Percentiles rank a stretch among this genome's conserved stretches.
Evolutionary conservation across 2,797 vertebrate genomes (phyloP).

Genomic region (Apogon talboti): DNA sequence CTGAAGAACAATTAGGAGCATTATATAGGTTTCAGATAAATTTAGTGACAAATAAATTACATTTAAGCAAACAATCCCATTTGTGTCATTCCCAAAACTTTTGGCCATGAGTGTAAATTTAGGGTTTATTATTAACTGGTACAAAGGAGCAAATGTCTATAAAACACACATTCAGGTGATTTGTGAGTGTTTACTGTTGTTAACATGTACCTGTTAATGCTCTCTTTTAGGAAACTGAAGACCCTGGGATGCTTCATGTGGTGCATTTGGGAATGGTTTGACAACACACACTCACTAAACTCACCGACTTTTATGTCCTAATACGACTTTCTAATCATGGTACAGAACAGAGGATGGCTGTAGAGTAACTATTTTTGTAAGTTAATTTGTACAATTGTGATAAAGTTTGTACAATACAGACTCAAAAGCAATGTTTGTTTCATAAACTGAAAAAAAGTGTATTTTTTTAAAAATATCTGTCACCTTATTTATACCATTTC

Average conservation of each 20-base stretch:
- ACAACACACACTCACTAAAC: conserved; percentile 38
- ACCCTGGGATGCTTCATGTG: conserved; percentile 80
- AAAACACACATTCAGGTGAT: no score
- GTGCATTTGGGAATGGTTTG: conserved; percentile 91
- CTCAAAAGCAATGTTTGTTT: not conserved
- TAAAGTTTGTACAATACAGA: no score
- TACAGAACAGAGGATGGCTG: not conserved
- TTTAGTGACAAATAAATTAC: no score
- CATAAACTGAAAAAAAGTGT: not conserved
- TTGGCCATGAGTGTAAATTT: no score
- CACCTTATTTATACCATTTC: not conserved
- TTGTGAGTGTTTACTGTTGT: no score
- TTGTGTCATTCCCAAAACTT: no score
- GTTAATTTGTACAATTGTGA: conserved; percentile 5
- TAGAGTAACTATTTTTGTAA: not conserved
- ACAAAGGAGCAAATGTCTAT: no score
- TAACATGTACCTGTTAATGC: conserved; percentile 23
- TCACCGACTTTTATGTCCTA: not conserved
- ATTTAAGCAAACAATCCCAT: no score
- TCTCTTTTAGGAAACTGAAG: conserved; percentile 77
- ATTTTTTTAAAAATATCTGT: conserved; percentile 12
- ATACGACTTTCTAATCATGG: conserved; percentile 3
- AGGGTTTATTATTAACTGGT: no score
- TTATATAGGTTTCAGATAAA: no score
- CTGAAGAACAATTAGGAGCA: no score